These are phyloP conservation scores for Venusia cambrica DNA, from an alignment of 2,888 invertebrate species.

Conservation along the genomic window DNA sequence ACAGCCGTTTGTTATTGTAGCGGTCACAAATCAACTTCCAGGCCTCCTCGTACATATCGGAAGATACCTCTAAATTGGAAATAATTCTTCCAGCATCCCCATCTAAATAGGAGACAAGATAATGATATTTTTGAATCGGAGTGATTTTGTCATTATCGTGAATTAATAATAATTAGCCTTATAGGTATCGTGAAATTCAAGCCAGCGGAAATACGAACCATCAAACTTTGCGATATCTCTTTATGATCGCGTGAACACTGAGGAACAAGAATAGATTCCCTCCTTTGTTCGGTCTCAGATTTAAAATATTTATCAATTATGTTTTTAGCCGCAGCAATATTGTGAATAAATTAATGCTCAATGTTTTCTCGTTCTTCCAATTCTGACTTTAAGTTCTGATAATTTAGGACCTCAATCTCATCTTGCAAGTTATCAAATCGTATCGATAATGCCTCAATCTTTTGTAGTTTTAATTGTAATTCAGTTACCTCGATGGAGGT, in stretches of 20 bases:
- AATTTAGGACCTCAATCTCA: constrained; percentile 19
- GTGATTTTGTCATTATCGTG: constrained; percentile 25
- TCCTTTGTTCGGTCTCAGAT: constrained; percentile 2
- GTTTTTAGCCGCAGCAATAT: constrained; percentile 11
- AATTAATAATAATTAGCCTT: too few relatives aligned
- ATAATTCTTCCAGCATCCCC: constrained; percentile 29
- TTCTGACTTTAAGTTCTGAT: constrained; percentile 11
- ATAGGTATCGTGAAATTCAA: too few relatives aligned
- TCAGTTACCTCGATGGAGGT: constrained; percentile 4
- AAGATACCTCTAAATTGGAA: constrained; percentile 26
- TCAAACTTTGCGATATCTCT: constrained; percentile 27
- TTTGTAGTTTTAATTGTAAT: constrained; percentile 7
- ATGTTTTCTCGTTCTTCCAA: constrained; percentile 15
- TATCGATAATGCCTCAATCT: constrained; percentile 9
- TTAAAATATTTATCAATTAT: constrained; percentile 3
- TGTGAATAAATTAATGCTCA: constrained; percentile 10
- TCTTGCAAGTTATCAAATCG: constrained; percentile 17
- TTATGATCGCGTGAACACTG: too few relatives aligned
- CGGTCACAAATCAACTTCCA: constrained; percentile 31
- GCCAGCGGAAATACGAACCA: constrained; percentile 28
- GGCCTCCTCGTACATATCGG: constrained; percentile 27
- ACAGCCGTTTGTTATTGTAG: constrained; percentile 27
- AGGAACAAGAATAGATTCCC: constrained; percentile 3
- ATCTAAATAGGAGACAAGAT: constrained; percentile 30
- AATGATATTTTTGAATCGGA: constrained; percentile 32